Percentiles rank a stretch among this genome's conserved stretches.
Conservation (phyloP, 2,113 vertebrate species). For the Hepsetus odoe region DNA sequence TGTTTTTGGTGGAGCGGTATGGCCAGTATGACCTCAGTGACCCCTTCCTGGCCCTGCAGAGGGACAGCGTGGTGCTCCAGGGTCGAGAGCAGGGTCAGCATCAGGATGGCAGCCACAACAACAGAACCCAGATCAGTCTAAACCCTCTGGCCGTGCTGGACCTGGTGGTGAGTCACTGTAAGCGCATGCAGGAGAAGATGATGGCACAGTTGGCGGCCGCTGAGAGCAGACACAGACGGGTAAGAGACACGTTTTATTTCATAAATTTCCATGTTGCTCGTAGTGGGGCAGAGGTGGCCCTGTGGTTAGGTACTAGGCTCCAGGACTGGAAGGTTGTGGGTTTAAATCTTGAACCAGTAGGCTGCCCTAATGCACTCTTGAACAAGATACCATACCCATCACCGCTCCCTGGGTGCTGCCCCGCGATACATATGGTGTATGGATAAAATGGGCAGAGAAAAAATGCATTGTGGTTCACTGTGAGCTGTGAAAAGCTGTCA, state of each 20-base stretch:
- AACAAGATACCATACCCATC: too few species aligned
- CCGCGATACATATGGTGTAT: too few species aligned
- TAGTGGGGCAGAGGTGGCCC: too few species aligned
- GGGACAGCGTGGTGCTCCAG: conserved; percentile 85
- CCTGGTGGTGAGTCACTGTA: conserved; percentile 95
- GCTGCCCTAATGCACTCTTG: too few species aligned
- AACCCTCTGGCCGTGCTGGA: conserved; percentile 92
- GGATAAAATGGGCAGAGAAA: too few species aligned
- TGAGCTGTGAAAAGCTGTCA: too few species aligned
- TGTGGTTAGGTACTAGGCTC: too few species aligned
- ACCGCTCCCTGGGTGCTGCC: too few species aligned
- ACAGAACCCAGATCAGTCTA: conserved; percentile 75
- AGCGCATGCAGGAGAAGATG: conserved; percentile 96
- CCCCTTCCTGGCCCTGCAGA: conserved; percentile 91
- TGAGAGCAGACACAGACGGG: conserved; percentile 91
- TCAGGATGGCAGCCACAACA: conserved; percentile 70
- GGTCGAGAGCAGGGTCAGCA: conserved; percentile 71
- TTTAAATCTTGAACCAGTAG: too few species aligned
- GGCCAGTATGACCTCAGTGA: conserved; percentile 95
- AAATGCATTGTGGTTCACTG: too few species aligned
- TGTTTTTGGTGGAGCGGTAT: conserved; percentile 94
- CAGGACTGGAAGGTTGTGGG: too few species aligned
- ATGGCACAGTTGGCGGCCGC: conserved; percentile 89
- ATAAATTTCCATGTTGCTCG: too few species aligned
- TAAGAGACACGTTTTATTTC: conserved; percentile 66